Evolutionary conservation across 2,797 vertebrate genomes (phyloP), one percentile per base, ranked within the genome.

Genomic region (Pangasius macronema): DNA sequence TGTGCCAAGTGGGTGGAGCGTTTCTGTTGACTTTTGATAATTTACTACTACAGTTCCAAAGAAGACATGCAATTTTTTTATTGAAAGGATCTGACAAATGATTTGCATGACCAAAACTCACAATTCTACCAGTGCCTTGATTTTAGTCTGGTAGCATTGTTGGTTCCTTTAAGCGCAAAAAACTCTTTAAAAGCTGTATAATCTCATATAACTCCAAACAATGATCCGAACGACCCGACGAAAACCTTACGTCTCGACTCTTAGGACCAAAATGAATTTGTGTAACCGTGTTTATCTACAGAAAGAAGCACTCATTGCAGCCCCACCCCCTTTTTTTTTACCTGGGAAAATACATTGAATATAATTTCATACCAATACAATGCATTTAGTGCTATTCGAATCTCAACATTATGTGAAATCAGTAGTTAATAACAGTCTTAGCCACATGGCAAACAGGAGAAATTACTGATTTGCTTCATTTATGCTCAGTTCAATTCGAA

Each of bases 341-440:
- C 27, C 24, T n/a, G 5, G 14, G 27, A 51, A 53, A 51, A 53
- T 77, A 33, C n/a, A 77, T 53, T 76, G 46, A 59, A 20, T 39
- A 80, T 57, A 80, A 22, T 80, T 80, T 80, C 59, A 80, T 39
- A 57, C 53, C 49, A 55, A 67, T 70, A 63, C 73, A 86, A 76
- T 51, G 20, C 70, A 22, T 73, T 73, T 5, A 42, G 86, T 68
- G 75, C 75, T 86, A 84, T 86, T 89, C 80, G 57, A 63, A 59
- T n/a, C 77, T 53, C 55, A 63, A 9, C 36, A 10, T 49, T 81
- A 61, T 65, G 59, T 27, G 76, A 83, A 89, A 86, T 73, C 53
- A 81, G 82, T 84, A 63, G 61, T 85, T 87, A 84, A 87, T 89
- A 85, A 88, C 77, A 49, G 63, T 36, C 46, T 80, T 33, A 65